Evolutionary conservation across 2,888 invertebrate genomes (phyloP), one percentile per base, ranked within the genome.

Genomic region (Omphaloscelis lunosa): DNA sequence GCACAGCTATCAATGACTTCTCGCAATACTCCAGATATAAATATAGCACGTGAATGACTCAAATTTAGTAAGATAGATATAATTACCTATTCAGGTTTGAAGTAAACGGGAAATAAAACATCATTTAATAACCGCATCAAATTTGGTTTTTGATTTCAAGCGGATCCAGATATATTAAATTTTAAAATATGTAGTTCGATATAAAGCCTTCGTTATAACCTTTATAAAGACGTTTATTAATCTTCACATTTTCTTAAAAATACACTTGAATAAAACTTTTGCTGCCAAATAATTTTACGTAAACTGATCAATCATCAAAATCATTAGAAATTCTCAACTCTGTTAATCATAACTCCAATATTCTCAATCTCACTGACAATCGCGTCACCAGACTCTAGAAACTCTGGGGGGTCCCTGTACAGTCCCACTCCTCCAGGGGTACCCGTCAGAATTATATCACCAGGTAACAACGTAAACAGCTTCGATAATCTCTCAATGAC

Each of bases 361-460:
- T 93, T 93, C 53, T 93, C 90, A 75, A 94, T 89, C 58, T 93
- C 91, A 90, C 98, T 98, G 90, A 98, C 98, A 51, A 99, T 95
- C 1, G 97, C 94, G 92, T 99, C 98, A 9, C 98, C 98, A 75
- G 97, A 97, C 89, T 98, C 97, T 8, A 99, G 94, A 91, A 97
- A 99, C 92, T 98, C 98, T 48, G 98, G 98, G 23, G 99, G 99
- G 74, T 97, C 97, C 69, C 97, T 96, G 90, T 97, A 97, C 86
- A 97, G 97, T 69, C 98, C 98, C 4, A 97, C 97, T 11, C 98
- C 98, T 4, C 97, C 95, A 0, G 99, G 99, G 1, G 99, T 99
- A 23, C 98, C 99, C 8, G 99, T 99, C 81, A 99, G 93, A 85
- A 99, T 98, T 0, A 99, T 96, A 92, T 99, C 99, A 61, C 99